Percentiles rank a stretch among this genome's conserved stretches.
These are phyloP conservation scores for Aeoliscus strigatus DNA, from an alignment of 2,797 vertebrate species.

Conservation along the genomic window DNA sequence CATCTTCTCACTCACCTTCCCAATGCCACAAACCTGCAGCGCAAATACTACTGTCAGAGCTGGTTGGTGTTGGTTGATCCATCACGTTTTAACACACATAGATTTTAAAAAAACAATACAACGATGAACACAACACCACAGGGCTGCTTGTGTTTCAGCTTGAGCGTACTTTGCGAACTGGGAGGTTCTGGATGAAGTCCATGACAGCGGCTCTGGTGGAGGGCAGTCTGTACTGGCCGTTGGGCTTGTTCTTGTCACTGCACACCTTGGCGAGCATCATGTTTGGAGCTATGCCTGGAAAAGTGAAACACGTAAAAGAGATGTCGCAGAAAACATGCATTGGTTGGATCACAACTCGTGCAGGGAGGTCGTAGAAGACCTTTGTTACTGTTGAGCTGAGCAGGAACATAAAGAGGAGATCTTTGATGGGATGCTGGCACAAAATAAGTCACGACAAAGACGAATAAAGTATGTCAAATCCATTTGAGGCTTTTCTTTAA, in stretches of 20 bases:
- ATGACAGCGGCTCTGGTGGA: slow-evolving; percentile 81
- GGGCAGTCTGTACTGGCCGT: slow-evolving; percentile 87
- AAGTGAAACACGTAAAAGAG: slow-evolving; percentile 13
- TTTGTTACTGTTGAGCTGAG: not conserved
- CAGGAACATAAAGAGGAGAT: slow-evolving; percentile 1
- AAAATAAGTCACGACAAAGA: too few species aligned
- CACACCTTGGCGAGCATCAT: slow-evolving; percentile 96
- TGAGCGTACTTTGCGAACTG: slow-evolving; percentile 88
- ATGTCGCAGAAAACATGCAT: slow-evolving; percentile 10
- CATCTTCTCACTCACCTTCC: slow-evolving; percentile 98
- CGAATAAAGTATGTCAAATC: too few species aligned
- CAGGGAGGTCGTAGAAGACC: not conserved
- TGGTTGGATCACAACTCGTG: slow-evolving; percentile 2
- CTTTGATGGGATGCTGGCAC: not conserved
- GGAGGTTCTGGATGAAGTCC: slow-evolving; percentile 87
- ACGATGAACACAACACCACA: slow-evolving; percentile 3
- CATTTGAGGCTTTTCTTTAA: too few species aligned
- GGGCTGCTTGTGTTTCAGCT: slow-evolving; percentile 18
- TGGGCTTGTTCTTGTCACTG: slow-evolving; percentile 97
- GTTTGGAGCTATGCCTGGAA: slow-evolving; percentile 93
- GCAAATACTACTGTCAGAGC: slow-evolving; percentile 2
- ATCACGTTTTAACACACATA: slow-evolving; percentile 3
- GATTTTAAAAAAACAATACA: not conserved
- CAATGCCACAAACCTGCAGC: slow-evolving; percentile 86
- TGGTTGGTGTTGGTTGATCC: slow-evolving; percentile 1